These are phyloP conservation scores for Bubo blakistoni DNA, from an alignment of 2,113 vertebrate genomes.

Conservation along the genomic window DNA sequence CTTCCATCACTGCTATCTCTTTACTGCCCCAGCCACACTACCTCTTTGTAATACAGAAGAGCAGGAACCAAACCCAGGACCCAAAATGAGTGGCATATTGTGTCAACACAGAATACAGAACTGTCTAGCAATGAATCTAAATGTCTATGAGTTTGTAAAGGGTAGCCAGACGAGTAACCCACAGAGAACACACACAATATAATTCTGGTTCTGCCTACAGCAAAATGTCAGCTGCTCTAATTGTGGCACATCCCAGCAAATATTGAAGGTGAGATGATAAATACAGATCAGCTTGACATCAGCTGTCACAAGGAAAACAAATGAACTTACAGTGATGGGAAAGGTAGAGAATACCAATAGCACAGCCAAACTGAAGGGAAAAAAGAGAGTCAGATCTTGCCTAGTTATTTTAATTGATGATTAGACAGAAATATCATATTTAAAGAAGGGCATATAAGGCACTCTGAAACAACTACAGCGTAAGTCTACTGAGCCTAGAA, in stretches of 20 bases:
- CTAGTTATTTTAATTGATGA: neutral
- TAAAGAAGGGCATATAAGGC: neutral
- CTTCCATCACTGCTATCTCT: neutral
- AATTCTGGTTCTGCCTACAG: constrained; percentile 21
- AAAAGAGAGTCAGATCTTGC: neutral
- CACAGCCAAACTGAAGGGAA: neutral
- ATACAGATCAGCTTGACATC: constrained; percentile 36
- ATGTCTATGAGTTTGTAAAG: neutral
- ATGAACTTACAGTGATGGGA: neutral
- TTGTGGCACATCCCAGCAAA: constrained; percentile 38
- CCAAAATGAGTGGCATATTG: neutral
- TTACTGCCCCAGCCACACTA: neutral
- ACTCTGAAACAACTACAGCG: neutral
- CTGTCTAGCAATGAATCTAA: neutral
- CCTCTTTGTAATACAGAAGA: neutral
- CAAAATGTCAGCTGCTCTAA: constrained; percentile 57
- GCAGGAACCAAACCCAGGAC: neutral
- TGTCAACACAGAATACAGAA: neutral
- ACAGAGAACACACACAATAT: neutral
- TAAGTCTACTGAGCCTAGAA: neutral
- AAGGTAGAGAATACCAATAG: constrained; percentile 1
- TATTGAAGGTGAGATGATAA: constrained; percentile 54
- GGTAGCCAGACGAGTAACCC: neutral
- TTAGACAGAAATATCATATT: neutral
- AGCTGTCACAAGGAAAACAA: constrained; percentile 38